Conservation (phyloP, 2,888 invertebrate species). For the Drosophila leonis region DNA sequence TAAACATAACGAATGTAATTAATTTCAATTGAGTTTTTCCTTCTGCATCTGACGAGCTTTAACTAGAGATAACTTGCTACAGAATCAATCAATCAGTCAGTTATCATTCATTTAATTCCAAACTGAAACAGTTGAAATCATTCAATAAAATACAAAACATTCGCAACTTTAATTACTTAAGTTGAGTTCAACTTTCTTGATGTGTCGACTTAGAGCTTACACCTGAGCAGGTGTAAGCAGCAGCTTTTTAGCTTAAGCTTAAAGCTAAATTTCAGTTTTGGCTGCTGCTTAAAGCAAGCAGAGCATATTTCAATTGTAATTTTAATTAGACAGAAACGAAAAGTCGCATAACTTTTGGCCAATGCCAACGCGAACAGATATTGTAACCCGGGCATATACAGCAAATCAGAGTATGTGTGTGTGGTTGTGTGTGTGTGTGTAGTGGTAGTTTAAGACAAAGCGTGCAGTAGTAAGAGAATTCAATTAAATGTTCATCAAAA, state of each 20-base stretch:
- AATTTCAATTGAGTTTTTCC: not conserved
- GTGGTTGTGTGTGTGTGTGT: slow-evolving; percentile 34
- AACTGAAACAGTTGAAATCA: too few species aligned
- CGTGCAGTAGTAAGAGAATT: slow-evolving; percentile 63
- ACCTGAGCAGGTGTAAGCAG: not conserved
- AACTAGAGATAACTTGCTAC: not conserved
- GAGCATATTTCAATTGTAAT: slow-evolving; percentile 67
- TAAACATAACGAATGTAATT: not conserved
- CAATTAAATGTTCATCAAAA: slow-evolving; percentile 80
- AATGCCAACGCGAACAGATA: slow-evolving; percentile 40
- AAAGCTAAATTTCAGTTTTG: slow-evolving; percentile 30
- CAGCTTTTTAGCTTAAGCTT: slow-evolving; percentile 20
- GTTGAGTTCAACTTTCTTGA: not conserved
- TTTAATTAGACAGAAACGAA: slow-evolving; percentile 70
- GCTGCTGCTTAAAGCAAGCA: slow-evolving; percentile 12
- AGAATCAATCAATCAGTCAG: not conserved
- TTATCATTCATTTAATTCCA: not conserved
- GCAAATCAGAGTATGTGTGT: slow-evolving; percentile 2
- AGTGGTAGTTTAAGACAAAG: slow-evolving; percentile 50
- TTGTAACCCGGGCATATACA: slow-evolving; percentile 11
- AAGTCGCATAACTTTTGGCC: slow-evolving; percentile 63
- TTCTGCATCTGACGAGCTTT: too few species aligned
- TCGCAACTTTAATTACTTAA: not conserved
- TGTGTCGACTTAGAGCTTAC: not conserved
- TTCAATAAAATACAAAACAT: not conserved